Percentiles rank a stretch among this genome's conserved stretches.
Conservation (phyloP, 1,140 invertebrate species). For the Aricia agestis region DNA sequence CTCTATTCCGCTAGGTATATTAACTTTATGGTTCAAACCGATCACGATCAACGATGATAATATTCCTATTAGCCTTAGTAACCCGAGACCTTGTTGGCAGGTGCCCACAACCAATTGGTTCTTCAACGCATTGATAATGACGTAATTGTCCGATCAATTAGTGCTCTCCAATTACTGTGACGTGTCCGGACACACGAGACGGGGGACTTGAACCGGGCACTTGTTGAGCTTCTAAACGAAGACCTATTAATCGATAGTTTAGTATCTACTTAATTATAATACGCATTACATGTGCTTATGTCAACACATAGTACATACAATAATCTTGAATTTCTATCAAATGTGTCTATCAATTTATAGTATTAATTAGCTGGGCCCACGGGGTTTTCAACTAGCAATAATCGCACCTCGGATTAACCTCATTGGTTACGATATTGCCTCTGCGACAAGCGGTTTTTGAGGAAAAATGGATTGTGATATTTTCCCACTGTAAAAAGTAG, state of each 20-base stretch:
- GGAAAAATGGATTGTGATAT: too few relatives aligned
- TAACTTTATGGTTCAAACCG: too few relatives aligned
- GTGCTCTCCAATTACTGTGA: slow-evolving; percentile 18
- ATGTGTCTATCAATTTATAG: too few relatives aligned
- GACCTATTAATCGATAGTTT: slow-evolving; percentile 6
- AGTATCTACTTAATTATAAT: not conserved
- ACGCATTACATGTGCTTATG: not conserved
- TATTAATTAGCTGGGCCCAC: too few relatives aligned
- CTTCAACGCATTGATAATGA: not conserved
- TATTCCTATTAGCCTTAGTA: not conserved
- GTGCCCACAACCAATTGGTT: not conserved
- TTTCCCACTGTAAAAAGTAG: too few relatives aligned
- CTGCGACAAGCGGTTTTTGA: too few relatives aligned
- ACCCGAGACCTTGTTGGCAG: not conserved
- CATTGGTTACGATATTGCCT: slow-evolving; percentile 92
- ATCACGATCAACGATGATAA: not conserved
- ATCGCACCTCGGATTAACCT: slow-evolving; percentile 90
- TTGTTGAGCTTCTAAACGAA: slow-evolving; percentile 29
- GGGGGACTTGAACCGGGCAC: slow-evolving; percentile 23
- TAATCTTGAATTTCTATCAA: not conserved
- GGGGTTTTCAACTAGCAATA: slow-evolving; percentile 95
- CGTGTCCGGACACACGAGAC: slow-evolving; percentile 14
- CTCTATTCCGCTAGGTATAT: too few relatives aligned
- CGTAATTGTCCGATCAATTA: slow-evolving; percentile 16
- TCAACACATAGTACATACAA: not conserved